Base-by-base conservation (phyloP, 2,888 invertebrate genomes). In the Zaprionus lineosus region DNA sequence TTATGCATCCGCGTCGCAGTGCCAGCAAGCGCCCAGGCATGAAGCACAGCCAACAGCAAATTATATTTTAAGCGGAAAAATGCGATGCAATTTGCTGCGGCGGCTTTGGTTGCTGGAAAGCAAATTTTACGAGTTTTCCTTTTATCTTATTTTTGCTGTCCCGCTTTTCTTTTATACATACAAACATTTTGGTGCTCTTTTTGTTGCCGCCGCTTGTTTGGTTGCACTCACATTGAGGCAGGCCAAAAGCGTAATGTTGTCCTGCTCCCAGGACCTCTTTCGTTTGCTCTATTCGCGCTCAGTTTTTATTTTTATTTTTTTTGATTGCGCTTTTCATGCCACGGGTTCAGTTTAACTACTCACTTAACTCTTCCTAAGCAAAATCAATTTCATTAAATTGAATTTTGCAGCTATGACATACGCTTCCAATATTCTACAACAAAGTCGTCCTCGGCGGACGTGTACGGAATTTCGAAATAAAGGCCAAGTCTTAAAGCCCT, bases 331-430 rank as follows among this genome's bases (percentile, higher is more conserved):
- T n/a, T n/a, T n/a, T n/a, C n/a, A n/a, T n/a, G n/a, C n/a, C n/a
- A n/a, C n/a, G n/a, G n/a, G n/a, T n/a, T n/a, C n/a, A n/a, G n/a
- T n/a, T n/a, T n/a, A n/a, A n/a, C n/a, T n/a, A n/a, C n/a, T n/a
- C n/a, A n/a, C n/a, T n/a, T n/a, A n/a, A n/a, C n/a, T n/a, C n/a
- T n/a, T 48, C 74, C 72, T 59, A 52, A 61, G 58, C 62, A 52
- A 76, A 79, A 67, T 76, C 73, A 55, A 76, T 70, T 76, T 63
- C 43, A 66, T 70, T 81, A 57, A 68, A 71, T 82, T 66, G 48
- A 40, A 56, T 63, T 71, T 52, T 53, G 50, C 41, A 59, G 41
- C 58, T 67, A 61, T 52, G 74, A 40, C 55, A 73, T 73, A 75
- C 63, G 61, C 59, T 53, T 36, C 28, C 60, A 41, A 41, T 62